Evolutionary conservation across 2,797 vertebrate genomes (phyloP).

Genomic region (Lophotriccus pileatus): DNA sequence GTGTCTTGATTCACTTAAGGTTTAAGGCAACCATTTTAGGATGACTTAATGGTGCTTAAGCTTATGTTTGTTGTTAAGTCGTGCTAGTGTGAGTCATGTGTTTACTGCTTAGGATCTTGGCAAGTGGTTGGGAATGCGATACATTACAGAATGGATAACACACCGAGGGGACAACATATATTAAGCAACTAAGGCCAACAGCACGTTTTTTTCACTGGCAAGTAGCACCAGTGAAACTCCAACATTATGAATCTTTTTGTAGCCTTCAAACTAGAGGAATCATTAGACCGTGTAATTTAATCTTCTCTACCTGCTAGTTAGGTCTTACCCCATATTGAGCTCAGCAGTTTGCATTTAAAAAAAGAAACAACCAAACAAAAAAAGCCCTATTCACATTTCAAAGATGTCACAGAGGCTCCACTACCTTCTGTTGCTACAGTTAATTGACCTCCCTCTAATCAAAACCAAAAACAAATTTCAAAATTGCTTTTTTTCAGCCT

Average conservation of each 20-base stretch:
- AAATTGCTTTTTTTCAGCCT: background rate
- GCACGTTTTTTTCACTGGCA: background rate
- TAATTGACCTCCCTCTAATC: background rate
- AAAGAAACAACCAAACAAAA: background rate
- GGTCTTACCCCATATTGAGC: background rate
- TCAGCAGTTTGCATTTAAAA: background rate
- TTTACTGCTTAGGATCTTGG: background rate
- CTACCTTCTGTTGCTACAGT: background rate
- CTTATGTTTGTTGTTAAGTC: background rate
- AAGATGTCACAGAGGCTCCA: background rate
- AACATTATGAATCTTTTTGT: background rate
- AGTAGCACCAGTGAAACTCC: background rate
- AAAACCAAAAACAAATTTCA: background rate
- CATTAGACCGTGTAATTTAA: background rate
- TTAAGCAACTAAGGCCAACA: background rate
- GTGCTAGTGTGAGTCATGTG: background rate
- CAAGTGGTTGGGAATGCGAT: background rate
- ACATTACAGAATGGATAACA: background rate
- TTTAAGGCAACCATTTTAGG: background rate
- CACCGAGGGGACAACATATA: background rate
- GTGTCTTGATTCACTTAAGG: background rate
- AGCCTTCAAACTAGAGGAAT: background rate
- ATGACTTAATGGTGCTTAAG: background rate
- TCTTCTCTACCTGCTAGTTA: background rate
- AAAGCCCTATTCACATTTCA: background rate